Conservation (phyloP, 2,888 invertebrate species). For the Lymantria dispar region DNA sequence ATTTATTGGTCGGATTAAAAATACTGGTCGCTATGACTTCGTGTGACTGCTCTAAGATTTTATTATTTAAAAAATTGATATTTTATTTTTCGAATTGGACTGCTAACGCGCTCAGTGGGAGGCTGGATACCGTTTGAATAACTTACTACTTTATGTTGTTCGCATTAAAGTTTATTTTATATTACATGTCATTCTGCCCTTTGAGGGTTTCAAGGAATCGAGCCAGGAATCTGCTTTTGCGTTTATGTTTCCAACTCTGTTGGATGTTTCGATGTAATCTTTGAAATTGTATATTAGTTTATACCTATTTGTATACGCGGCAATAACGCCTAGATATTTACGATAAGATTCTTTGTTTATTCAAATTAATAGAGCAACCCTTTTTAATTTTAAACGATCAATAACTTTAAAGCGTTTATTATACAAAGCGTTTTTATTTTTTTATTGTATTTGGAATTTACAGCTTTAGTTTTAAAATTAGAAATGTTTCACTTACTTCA, state of each 20-base stretch:
- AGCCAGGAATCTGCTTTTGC: constrained; percentile 46
- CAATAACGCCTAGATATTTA: constrained; percentile 22
- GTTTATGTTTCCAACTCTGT: constrained; percentile 58
- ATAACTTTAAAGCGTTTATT: neutral
- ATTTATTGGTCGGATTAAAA: constrained; percentile 28
- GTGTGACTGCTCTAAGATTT: constrained; percentile 78
- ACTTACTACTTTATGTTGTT: constrained; percentile 41
- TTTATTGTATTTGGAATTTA: no score
- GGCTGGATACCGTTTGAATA: constrained; percentile 32
- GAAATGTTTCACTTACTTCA: no score
- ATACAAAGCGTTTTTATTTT: neutral
- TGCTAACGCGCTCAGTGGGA: constrained; percentile 78
- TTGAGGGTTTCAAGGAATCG: constrained; percentile 66
- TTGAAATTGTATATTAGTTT: constrained; percentile 44
- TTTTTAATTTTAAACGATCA: neutral
- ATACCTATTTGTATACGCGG: constrained; percentile 19
- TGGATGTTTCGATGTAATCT: constrained; percentile 63
- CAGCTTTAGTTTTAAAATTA: no score
- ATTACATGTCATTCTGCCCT: constrained; percentile 35
- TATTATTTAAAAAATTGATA: constrained; percentile 79
- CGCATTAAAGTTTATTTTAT: constrained; percentile 41
- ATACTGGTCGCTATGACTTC: constrained; percentile 56
- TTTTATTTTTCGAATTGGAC: constrained; percentile 75
- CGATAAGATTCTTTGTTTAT: constrained; percentile 1
- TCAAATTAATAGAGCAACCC: neutral